Base-by-base conservation (phyloP, 1,140 invertebrate genomes). In the Lepidurus couesii region DNA sequence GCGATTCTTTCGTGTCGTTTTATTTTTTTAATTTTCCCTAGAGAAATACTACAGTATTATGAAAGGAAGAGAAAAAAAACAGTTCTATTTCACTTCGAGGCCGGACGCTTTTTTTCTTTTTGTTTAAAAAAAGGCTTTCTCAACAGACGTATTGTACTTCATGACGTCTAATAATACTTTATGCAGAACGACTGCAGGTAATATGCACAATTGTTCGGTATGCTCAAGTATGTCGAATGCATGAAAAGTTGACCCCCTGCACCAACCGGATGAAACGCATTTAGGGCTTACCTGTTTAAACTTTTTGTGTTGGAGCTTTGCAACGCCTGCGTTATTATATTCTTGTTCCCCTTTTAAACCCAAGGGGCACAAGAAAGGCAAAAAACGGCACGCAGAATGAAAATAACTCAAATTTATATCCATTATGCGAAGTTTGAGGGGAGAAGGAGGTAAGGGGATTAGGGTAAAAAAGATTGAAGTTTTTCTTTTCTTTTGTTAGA, bases 401-500 rank as follows among this genome's bases (percentile, higher is more conserved):
- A 65, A 65, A 65, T 65, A 65, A 13, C 53, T 65, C 53, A 21
- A 65, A 21, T 65, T 65, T 16, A 65, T 65, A 21, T 65, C 53
- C 21, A 65, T 65, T 65, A 65, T 65, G 53, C 53, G 53, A 65
- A 13, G 53, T 65, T 65, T 65, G 53, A n/a, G 53, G 53, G 53
- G 53, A 1, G 13, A 65, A 21, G 13, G 6, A 65, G 53, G 53
- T 13, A n/a, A 65, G 16, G 1, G 53, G 21, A 65, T 65, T 65
- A 65, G 16, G 53, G 21, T 65, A 65, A 65, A 65, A 65, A 65
- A n/a, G n/a, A 65, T 6, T 26, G 4, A 34, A 34, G 0, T 4
- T 34, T 65, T 65, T 65, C 53, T 21, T 65, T 65, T 65, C 53
- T 65, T 65, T 65, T 65, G 53, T 65, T 9, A 65, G 53, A 65